Evolutionary conservation across 1,140 invertebrate species (phyloP).

Genomic region (Lithobius niger): DNA sequence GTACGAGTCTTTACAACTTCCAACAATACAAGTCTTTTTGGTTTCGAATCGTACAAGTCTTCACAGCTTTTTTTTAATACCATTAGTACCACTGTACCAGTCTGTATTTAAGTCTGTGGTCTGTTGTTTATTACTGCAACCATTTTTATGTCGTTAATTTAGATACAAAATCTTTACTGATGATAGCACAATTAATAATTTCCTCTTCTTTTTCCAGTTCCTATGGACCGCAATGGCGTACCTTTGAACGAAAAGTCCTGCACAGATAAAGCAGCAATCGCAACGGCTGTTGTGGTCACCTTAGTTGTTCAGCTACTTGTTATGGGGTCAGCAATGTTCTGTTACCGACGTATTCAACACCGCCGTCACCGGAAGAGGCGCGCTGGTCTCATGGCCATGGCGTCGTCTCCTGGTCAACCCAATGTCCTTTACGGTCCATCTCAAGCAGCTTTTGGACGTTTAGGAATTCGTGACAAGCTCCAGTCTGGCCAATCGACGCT

Average conservation of each 20-base stretch:
- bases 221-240: background rate
- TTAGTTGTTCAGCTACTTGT: background rate
- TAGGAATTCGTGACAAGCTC: background rate
- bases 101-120: background rate
- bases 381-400: background rate
- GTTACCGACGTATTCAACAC: background rate
- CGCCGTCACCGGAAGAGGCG: background rate
- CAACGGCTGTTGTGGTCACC: background rate
- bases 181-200: background rate
- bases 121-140: background rate
- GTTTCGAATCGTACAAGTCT: background rate
- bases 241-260: background rate
- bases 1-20: too few relatives aligned
- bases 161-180: too few relatives aligned
- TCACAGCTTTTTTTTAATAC: background rate
- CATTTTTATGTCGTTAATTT: background rate
- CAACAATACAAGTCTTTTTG: background rate
- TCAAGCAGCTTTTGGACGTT: background rate
- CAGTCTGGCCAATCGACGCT: background rate
- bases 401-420: background rate
- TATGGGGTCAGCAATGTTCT: background rate
- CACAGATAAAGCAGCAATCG: background rate
- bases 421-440: background rate
- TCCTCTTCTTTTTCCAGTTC: background rate
- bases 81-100: background rate